Evolutionary conservation across 2,888 invertebrate genomes (phyloP).

Genomic region (Sesia apiformis): DNA sequence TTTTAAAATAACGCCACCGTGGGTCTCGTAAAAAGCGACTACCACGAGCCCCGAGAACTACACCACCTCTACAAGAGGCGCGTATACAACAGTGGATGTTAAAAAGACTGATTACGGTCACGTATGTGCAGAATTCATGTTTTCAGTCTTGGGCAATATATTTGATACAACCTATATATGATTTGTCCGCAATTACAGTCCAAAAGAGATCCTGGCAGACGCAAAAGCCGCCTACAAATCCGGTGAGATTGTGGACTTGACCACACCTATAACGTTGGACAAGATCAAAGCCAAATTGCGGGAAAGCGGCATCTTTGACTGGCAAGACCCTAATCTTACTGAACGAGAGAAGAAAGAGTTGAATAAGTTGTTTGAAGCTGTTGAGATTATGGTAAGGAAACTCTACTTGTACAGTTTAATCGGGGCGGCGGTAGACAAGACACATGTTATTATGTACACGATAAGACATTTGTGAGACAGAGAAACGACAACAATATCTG

Average conservation of each 20-base stretch:
- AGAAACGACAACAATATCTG: too few relatives aligned
- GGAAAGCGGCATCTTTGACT: conserved; percentile 37
- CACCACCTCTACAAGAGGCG: too few relatives aligned
- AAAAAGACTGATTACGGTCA: too few relatives aligned
- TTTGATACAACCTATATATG: neutral
- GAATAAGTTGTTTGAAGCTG: conserved; percentile 42
- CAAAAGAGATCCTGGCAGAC: neutral
- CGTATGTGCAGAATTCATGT: too few relatives aligned
- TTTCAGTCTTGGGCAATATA: neutral
- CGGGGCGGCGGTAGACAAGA: too few relatives aligned
- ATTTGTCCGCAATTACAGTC: neutral
- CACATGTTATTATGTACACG: too few relatives aligned
- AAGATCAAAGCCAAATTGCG: conserved; percentile 42
- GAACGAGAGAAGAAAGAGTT: conserved; percentile 46
- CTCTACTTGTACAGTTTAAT: too few relatives aligned
- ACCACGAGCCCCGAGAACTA: too few relatives aligned
- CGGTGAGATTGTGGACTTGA: conserved; percentile 33
- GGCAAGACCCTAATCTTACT: conserved; percentile 22
- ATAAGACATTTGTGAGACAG: too few relatives aligned
- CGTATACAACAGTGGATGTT: too few relatives aligned
- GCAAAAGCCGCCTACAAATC: conserved; percentile 36
- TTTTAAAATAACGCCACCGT: too few relatives aligned
- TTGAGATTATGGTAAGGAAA: conserved; percentile 50
- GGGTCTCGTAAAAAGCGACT: too few relatives aligned
- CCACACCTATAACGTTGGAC: conserved; percentile 33